Base-by-base conservation (phyloP, 2,797 vertebrate species). In the Schizopygopsis malacanthus region DNA sequence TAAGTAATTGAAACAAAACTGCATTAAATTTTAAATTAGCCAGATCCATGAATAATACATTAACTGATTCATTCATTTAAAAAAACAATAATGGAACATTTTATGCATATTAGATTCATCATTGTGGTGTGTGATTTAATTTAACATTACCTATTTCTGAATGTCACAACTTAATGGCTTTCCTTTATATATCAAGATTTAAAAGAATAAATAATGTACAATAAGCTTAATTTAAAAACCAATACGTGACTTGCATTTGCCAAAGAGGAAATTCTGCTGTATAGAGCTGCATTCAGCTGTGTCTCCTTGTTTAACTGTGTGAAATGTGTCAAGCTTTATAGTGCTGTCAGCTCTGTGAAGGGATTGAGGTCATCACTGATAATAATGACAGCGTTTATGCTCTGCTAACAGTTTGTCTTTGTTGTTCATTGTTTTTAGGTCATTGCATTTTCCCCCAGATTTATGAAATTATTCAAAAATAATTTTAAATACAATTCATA, bases 321-420 rank as follows among this genome's bases (percentile, higher is more conserved):
- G 13, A 65, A 33, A 65, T 65, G 15, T 65, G 63, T 67, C 28
- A 67, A 67, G 63, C 63, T 37, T 37, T 61, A 25, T 13, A 18
- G 28, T 18, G 28, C 15, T 18, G 4, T 37, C 28, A 67, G 63
- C 28, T 67, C 28, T 37, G 28, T 18, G 18, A 37, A 37, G 28
- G 15, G 63, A 67, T 67, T 67, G 28, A 67, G 63, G 28, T 37
- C 63, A 67, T 67, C 63, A 18, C 63, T 67, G 28, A 67, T 67
- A 37, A 67, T 67, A 37, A 18, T 67, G 63, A 37, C 61, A 65
- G 61, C 63, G 37, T 67, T 67, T 67, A 67, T 67, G 15, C 28
- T 37, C 28, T 67, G 28, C 63, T 37, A 37, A 67, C 63, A 18
- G 63, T 67, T 67, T 67, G 28, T 67, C 13, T 65, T 65, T 65